Conservation (phyloP, 2,888 invertebrate genomes). For the Cartodere bifasciata region DNA sequence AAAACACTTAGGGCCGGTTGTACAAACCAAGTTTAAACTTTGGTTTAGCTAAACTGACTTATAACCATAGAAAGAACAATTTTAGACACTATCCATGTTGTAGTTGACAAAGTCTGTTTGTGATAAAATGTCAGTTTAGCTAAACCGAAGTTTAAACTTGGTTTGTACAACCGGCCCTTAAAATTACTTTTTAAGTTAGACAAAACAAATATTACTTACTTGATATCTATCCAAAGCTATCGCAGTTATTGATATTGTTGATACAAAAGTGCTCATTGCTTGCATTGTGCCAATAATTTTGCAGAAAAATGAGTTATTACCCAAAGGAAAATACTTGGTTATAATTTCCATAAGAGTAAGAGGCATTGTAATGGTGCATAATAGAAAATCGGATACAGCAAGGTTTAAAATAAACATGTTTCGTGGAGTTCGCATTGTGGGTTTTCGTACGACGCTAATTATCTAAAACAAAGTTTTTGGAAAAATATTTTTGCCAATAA, state of each 20-base stretch:
- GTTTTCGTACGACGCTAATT: slow-evolving; percentile 62
- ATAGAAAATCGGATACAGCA: slow-evolving; percentile 70
- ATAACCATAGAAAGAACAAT: too few relatives aligned
- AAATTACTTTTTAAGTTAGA: too few relatives aligned
- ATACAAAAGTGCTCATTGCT: slow-evolving; percentile 84
- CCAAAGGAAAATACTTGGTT: slow-evolving; percentile 77
- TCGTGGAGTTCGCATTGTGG: slow-evolving; percentile 82
- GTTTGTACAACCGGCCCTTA: too few relatives aligned
- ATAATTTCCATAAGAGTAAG: slow-evolving; percentile 78
- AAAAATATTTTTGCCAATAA: slow-evolving; percentile 15
- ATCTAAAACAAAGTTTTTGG: slow-evolving; percentile 32
- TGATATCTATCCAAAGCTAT: slow-evolving; percentile 78
- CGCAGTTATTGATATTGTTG: slow-evolving; percentile 86
- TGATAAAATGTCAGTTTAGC: too few relatives aligned
- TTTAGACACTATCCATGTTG: too few relatives aligned
- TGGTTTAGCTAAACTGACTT: too few relatives aligned
- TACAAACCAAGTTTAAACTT: too few relatives aligned
- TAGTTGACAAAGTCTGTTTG: too few relatives aligned
- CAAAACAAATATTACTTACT: too few relatives aligned
- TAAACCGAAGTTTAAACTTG: too few relatives aligned
- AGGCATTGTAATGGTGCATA: slow-evolving; percentile 84
- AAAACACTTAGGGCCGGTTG: too few relatives aligned
- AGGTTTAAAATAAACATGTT: slow-evolving; percentile 89
- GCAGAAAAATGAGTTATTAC: slow-evolving; percentile 63
- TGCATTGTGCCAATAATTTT: slow-evolving; percentile 79